These are phyloP conservation scores for Pantherophis alleghaniensis DNA, from an alignment of 2,797 vertebrate species.

Conservation along the genomic window DNA sequence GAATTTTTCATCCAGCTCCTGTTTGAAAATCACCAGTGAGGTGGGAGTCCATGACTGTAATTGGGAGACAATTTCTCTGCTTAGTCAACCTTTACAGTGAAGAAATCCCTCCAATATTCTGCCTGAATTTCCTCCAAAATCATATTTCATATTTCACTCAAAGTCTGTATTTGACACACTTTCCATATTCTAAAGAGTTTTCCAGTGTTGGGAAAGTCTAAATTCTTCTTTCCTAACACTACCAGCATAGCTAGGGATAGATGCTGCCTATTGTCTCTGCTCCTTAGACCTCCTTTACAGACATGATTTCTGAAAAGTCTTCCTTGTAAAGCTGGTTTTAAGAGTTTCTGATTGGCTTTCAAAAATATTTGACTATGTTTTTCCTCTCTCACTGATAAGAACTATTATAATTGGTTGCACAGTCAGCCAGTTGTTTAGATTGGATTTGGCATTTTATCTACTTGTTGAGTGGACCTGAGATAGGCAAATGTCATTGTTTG, in stretches of 20 bases:
- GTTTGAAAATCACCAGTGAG: background rate
- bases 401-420: background rate
- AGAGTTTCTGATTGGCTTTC: background rate
- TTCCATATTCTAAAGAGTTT: background rate
- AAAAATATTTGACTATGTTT: background rate
- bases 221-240: background rate
- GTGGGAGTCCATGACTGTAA: background rate
- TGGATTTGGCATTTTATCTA: background rate
- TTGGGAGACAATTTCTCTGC: background rate
- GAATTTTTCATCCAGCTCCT: background rate
- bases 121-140: background rate
- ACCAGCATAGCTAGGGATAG: background rate
- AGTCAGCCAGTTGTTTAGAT: background rate
- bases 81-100: background rate
- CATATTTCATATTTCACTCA: background rate
- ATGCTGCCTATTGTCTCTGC: background rate
- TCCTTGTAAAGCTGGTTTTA: background rate
- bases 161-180: background rate
- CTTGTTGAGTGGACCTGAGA: background rate
- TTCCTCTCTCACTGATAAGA: background rate
- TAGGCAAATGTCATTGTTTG: background rate
- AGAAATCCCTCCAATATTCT: background rate
- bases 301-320: background rate
- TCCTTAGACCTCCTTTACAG: background rate
- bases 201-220: background rate